Evolutionary conservation across 2,888 invertebrate species (phyloP).

Genomic region (Hypomecis atomaria): DNA sequence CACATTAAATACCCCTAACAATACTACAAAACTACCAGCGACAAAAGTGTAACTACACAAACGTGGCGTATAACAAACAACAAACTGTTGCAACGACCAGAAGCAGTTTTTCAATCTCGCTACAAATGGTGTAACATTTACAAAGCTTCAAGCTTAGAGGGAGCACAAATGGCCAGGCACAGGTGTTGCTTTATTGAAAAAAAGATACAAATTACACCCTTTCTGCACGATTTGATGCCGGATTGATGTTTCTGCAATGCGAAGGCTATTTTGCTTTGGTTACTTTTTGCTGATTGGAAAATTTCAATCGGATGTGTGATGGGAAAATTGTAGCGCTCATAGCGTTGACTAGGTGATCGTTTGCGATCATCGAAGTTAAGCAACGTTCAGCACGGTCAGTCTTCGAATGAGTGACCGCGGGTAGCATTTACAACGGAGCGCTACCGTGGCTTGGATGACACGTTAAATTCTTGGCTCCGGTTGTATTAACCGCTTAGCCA

Average conservation of each 20-base stretch:
- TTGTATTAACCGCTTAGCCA: too few relatives aligned
- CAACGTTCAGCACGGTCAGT: too few relatives aligned
- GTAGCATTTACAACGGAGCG: too few relatives aligned
- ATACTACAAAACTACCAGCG: slow-evolving; percentile 32
- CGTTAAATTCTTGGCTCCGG: too few relatives aligned
- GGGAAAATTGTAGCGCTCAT: neutral
- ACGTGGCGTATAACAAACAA: slow-evolving; percentile 41
- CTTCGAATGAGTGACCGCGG: too few relatives aligned
- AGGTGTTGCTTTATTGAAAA: slow-evolving; percentile 83
- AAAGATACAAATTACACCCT: slow-evolving; percentile 80
- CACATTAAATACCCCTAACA: slow-evolving; percentile 15
- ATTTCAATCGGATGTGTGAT: slow-evolving; percentile 9
- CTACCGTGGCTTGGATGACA: too few relatives aligned
- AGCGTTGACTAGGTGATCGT: too few relatives aligned
- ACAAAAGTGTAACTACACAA: slow-evolving; percentile 37
- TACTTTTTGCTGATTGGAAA: slow-evolving; percentile 43
- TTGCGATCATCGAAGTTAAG: too few relatives aligned
- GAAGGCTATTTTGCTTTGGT: slow-evolving; percentile 38
- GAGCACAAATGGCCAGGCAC: slow-evolving; percentile 73
- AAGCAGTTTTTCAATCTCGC: slow-evolving; percentile 81
- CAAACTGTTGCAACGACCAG: slow-evolving; percentile 65
- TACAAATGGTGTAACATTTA: slow-evolving; percentile 81
- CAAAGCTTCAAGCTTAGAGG: slow-evolving; percentile 76
- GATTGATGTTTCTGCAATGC: slow-evolving; percentile 61
- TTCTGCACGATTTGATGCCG: slow-evolving; percentile 69